Conservation (phyloP, 2,113 vertebrate genomes). For the Sinosuthora webbiana region DNA sequence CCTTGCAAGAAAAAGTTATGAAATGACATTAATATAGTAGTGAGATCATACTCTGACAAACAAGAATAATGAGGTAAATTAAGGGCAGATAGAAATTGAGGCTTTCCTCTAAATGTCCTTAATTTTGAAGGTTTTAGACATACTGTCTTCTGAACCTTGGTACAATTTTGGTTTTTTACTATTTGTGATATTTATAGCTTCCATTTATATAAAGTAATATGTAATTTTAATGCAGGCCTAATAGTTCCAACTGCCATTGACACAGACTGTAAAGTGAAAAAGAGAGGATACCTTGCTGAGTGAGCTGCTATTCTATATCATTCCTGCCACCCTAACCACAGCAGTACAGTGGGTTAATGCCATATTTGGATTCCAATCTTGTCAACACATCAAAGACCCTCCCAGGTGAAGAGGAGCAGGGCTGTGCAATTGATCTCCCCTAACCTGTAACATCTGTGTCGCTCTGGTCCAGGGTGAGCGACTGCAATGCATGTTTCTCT, state of each 20-base stretch:
- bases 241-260: constrained; percentile 6
- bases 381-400: background rate
- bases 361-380: constrained; percentile 18
- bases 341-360: background rate
- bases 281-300: background rate
- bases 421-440: constrained; percentile 43
- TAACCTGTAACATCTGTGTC: constrained; percentile 19
- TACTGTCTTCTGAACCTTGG: background rate
- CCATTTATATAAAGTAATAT: constrained; percentile 50
- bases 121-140: constrained; percentile 52
- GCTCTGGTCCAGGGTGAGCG: constrained; percentile 6
- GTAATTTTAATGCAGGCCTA: constrained; percentile 57
- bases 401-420: constrained; percentile 31
- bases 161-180: constrained; percentile 41
- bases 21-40: background rate
- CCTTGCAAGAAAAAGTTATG: background rate
- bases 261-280: constrained; percentile 35
- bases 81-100: constrained; percentile 4
- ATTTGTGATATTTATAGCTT: constrained; percentile 63
- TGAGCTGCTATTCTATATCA: background rate
- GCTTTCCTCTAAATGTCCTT: background rate
- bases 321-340: background rate
- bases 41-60: constrained; percentile 28
- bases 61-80: constrained; percentile 39
- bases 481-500: constrained; percentile 11